Base-by-base conservation (phyloP, 2,113 vertebrate genomes). In the Myotis yumanensis region DNA sequence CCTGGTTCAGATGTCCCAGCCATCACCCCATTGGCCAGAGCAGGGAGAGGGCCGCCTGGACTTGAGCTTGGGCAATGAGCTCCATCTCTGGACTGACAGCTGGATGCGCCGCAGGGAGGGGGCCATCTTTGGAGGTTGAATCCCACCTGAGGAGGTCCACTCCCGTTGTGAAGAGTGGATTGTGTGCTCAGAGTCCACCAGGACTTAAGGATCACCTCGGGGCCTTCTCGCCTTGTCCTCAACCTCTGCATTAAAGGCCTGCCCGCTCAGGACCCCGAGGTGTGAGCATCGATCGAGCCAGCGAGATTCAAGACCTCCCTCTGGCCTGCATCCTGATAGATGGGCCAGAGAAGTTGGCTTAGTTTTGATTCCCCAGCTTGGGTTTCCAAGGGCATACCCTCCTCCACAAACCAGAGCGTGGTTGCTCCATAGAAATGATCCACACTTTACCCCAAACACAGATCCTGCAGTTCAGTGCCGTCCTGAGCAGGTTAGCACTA, bases 61-160 rank as follows among this genome's bases (percentile, higher is more conserved):
- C 71, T 76, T 10, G 14, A 43, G 37, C 51, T 25, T 23, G 37
- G 46, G 37, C 35, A 28, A 28, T 20, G 32, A 40, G 18, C 7
- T 51, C 40, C 0, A 0, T n/a, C 20, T 52, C 68, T 30, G 62
- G 92, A 2, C 0, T 0, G 59, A 54, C 20, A 4, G 30, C 11
- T 5, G 11, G 20, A 28, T 18, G 40, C 9, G 25, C 54, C 14
- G 8, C 43, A 4, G 66, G 52, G 23, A 15, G 18, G 18, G 37
- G 46, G 16, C 52, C 17, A 10, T 30, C 73, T 79, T 5, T 52
- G 73, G 30, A 25, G 9, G 69, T 25, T 25, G 59, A 17, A 2
- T 28, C 11, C 32, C 59, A 7, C 69, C 35, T 16, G 35, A 48
- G 37, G 62, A 48, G 4, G 23, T 9, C 8, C 30, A 14, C 66